These are phyloP conservation scores for Micoletzkya japonica DNA, from an alignment of 2,888 invertebrate genomes.

Conservation along the genomic window DNA sequence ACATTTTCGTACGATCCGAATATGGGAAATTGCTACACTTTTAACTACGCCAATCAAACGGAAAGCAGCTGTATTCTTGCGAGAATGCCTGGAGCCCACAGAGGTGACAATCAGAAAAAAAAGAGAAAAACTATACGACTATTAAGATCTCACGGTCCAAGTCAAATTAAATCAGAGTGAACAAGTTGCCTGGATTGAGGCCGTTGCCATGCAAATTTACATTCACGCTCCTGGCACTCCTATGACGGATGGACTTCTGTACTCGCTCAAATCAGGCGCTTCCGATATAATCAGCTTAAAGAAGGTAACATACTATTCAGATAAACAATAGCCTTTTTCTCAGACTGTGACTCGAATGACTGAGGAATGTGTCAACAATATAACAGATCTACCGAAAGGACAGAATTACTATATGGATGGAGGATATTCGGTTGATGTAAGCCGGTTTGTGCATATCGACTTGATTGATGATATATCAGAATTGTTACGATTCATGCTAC, in stretches of 20 bases:
- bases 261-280: constrained; percentile 6
- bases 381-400: too few relatives aligned
- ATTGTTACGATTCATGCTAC: constrained; percentile 15
- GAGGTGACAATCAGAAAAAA: too few relatives aligned
- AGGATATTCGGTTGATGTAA: too few relatives aligned
- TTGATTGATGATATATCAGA: too few relatives aligned
- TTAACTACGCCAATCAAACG: constrained; percentile 25
- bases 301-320: constrained; percentile 12
- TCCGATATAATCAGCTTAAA: constrained; percentile 3
- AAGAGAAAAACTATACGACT: too few relatives aligned
- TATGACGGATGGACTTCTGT: constrained; percentile 1
- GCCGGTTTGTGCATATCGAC: too few relatives aligned
- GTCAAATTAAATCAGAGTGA: constrained; percentile 12
- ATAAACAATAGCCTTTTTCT: background rate
- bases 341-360: background rate
- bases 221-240: constrained; percentile 18
- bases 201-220: constrained; percentile 9
- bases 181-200: constrained; percentile 22
- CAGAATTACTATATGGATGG: too few relatives aligned
- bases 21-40: constrained; percentile 18
- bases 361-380: too few relatives aligned
- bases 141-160: constrained; percentile 8
- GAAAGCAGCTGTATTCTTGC: too few relatives aligned
- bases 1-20: constrained; percentile 5
- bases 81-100: too few relatives aligned